These are phyloP conservation scores for Nephrotoma appendiculata DNA, from an alignment of 2,888 invertebrate species.

Conservation along the genomic window DNA sequence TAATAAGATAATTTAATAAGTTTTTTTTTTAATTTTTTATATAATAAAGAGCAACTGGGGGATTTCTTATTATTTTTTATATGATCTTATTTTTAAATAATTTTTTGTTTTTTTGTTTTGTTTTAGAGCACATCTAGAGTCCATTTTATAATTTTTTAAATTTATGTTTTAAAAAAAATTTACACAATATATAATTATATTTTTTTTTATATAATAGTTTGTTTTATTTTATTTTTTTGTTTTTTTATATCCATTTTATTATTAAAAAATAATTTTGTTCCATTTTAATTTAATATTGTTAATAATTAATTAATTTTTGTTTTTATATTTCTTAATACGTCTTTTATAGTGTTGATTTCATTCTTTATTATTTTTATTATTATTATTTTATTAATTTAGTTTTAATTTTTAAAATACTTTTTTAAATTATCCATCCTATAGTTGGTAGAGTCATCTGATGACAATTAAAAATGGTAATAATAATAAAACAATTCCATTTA, in stretches of 20 bases:
- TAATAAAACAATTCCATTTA: constrained; percentile 11
- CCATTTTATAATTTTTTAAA: not conserved
- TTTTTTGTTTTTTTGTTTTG: not conserved
- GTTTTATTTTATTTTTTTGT: not conserved
- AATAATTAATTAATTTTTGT: not conserved
- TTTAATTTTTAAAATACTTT: not conserved
- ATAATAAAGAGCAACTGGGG: not conserved
- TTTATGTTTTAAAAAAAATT: not conserved
- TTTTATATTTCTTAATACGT: not conserved
- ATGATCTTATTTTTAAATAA: not conserved
- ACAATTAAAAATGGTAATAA: constrained; percentile 9
- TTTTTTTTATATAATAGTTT: not conserved
- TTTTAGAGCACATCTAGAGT: constrained; percentile 4
- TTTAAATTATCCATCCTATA: constrained; percentile 6
- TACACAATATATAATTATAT: not conserved
- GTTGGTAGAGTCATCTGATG: constrained; percentile 10
- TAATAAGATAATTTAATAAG: not conserved
- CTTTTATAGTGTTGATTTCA: not conserved
- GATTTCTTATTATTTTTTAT: not conserved
- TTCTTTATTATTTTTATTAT: not conserved
- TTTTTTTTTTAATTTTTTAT: not conserved
- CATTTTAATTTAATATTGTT: not conserved
- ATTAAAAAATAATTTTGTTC: not conserved
- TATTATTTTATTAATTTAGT: not conserved
- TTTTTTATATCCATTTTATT: not conserved